Base-by-base conservation (phyloP, 2,888 invertebrate species). In the Andrena chrysosceles region DNA sequence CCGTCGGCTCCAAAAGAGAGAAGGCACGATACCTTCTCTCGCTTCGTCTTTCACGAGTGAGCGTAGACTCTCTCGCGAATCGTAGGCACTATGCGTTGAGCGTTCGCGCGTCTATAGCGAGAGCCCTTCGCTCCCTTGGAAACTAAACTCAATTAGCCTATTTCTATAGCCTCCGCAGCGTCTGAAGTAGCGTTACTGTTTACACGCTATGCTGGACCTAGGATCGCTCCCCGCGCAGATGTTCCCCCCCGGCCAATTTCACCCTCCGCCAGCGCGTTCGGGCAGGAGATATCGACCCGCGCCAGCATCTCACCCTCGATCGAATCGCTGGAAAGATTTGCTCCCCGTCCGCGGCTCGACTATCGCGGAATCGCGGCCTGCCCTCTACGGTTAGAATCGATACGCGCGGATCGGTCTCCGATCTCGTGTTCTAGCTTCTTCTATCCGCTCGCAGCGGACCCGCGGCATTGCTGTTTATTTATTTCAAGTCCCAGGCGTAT, bases 401-500 rank as follows among this genome's bases (percentile, higher is more conserved):
- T 69, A 71, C 20, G 3, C 56, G 56, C 16, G 54, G 74, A 85
- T 82, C 72, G 59, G 49, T 20, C 63, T 33, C 49, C 69, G 81
- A 78, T 81, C 56, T 56, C 85, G 73, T 67, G 81, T 84, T 83
- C 83, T 81, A 81, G 76, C 79, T 83, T 68, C 56, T 67, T 87
- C 89, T 88, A 87, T 78, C 78, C 64, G 23, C 56, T 23, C 75
- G 69, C 49, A 69, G 83, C 83, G 81, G 79, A 85, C 85, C 87
- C 70, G 66, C 71, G 86, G 87, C 84, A 82, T 87, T 86, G 87
- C 85, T 83, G 89, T 91, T 90, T 90, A 87, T 92, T 91, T 89
- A 89, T 90, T 90, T 89, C 87, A 89, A 89, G 90, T 93, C 93
- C 89, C 93, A 93, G 93, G 93, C 93, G 92, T 93, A 93, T 93